These are phyloP conservation scores for Liparis tanakae DNA, from an alignment of 2,797 vertebrate species.

Conservation along the genomic window DNA sequence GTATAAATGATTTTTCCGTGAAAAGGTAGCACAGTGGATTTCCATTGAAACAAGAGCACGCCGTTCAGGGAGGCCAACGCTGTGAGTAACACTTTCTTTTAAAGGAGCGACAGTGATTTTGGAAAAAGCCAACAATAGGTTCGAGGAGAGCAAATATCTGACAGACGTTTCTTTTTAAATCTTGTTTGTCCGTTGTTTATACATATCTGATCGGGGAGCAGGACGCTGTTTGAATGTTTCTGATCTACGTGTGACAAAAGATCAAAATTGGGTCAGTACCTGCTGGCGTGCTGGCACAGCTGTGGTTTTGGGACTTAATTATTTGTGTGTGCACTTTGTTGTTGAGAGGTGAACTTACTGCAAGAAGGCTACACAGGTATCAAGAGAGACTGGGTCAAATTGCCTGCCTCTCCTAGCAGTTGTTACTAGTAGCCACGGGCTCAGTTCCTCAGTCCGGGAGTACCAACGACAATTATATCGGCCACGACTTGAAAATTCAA, in stretches of 20 bases:
- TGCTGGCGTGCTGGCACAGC: constrained; percentile 22
- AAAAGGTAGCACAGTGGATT: constrained; percentile 4
- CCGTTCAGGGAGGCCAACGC: constrained; percentile 15
- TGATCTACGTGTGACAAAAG: constrained; percentile 34
- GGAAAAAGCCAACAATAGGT: neutral
- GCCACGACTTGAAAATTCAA: constrained; percentile 59
- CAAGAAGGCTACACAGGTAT: constrained; percentile 29
- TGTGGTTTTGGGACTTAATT: constrained; percentile 48
- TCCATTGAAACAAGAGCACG: constrained; percentile 17
- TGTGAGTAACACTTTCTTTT: constrained; percentile 4
- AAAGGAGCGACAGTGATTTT: constrained; percentile 16
- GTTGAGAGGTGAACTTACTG: constrained; percentile 23
- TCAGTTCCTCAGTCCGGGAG: constrained; percentile 35
- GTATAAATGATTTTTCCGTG: constrained; percentile 13
- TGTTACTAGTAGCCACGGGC: constrained; percentile 47
- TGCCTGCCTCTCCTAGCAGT: constrained; percentile 26
- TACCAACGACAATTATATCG: constrained; percentile 56
- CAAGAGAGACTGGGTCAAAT: constrained; percentile 38
- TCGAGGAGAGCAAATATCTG: constrained; percentile 11
- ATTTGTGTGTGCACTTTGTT: constrained; percentile 28
- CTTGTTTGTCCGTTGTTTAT: constrained; percentile 26
- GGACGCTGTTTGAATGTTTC: constrained; percentile 2
- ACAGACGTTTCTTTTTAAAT: constrained; percentile 17
- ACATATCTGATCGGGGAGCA: constrained; percentile 8
- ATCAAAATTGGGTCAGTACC: constrained; percentile 22